Percentiles rank a stretch among this genome's conserved stretches.
Evolutionary conservation across 2,113 vertebrate species (phyloP).

Genomic region (Poeciliopsis turrubarensis): DNA sequence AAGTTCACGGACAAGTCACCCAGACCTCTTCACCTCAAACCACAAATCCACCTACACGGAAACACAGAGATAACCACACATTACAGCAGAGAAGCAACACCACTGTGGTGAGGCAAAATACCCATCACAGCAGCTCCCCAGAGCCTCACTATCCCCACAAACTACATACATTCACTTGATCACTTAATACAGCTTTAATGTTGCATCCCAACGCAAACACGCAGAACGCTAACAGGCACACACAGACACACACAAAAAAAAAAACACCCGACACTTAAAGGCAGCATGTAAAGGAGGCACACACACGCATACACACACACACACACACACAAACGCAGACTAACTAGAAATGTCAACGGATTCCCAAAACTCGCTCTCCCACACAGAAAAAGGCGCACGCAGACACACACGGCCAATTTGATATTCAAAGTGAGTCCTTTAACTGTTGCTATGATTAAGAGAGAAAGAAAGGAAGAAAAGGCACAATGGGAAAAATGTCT

Average conservation of each 20-base stretch:
- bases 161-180: constrained; percentile 32
- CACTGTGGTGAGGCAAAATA: constrained; percentile 14
- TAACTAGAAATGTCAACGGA: constrained; percentile 58
- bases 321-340: constrained; percentile 38
- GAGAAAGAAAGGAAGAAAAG: constrained; percentile 22
- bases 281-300: constrained; percentile 11
- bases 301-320: constrained; percentile 38
- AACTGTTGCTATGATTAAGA: constrained; percentile 64
- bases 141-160: constrained; percentile 21
- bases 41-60: constrained; percentile 32
- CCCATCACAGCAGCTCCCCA: constrained; percentile 32
- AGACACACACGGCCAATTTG: constrained; percentile 48
- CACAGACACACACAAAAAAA: too few relatives aligned
- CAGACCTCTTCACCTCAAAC: constrained; percentile 30
- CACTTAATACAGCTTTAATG: constrained; percentile 23
- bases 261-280: constrained; percentile 1
- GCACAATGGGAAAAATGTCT: constrained; percentile 75
- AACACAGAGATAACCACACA: constrained; percentile 2
- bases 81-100: constrained; percentile 12
- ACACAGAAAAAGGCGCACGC: constrained; percentile 33
- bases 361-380: constrained; percentile 33
- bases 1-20: constrained; percentile 41
- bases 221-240: background rate
- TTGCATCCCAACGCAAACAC: constrained; percentile 18
- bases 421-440: constrained; percentile 71